phyloP scores from a whole-genome alignment of 2,113 vertebrate species.

The Embiotoca jacksoni region DNA sequence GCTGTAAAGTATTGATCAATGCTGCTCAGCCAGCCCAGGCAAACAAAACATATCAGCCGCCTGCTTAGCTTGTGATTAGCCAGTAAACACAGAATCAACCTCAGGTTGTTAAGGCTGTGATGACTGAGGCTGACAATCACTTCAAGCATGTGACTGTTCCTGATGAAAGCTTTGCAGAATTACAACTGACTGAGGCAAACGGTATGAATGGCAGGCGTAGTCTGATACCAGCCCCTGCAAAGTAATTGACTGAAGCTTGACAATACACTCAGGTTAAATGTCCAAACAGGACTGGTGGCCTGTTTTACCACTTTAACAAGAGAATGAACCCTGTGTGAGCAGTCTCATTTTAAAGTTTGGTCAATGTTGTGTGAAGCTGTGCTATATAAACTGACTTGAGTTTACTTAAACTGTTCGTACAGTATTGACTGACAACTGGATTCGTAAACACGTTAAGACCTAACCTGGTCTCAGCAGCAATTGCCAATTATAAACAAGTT shows the following conservation, averaged over 20 bases:
- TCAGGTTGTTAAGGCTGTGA: not conserved
- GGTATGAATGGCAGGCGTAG: not conserved
- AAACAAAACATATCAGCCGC: slow-evolving; percentile 27
- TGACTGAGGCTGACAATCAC: slow-evolving; percentile 5
- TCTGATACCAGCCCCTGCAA: not conserved
- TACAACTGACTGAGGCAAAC: slow-evolving; percentile 14
- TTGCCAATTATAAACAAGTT: too few relatives aligned
- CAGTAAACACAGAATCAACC: slow-evolving; percentile 16
- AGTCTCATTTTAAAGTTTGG: not conserved
- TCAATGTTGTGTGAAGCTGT: too few relatives aligned
- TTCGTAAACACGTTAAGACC: not conserved
- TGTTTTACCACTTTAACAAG: not conserved
- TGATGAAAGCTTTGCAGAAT: slow-evolving; percentile 7
- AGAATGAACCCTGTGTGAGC: not conserved
- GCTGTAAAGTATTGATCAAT: slow-evolving; percentile 1
- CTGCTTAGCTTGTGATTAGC: slow-evolving; percentile 6
- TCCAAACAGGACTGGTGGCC: not conserved
- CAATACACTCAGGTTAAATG: not conserved
- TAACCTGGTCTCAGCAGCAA: not conserved
- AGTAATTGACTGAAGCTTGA: not conserved
- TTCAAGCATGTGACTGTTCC: slow-evolving; percentile 7
- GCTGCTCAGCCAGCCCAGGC: not conserved
- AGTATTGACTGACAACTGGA: not conserved
- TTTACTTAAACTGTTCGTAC: not conserved
- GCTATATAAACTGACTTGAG: too few relatives aligned